A percentile compares a stretch with the other conserved stretches of the same genome.
phyloP scores from a whole-genome alignment of 2,113 vertebrate species.

The Benitochromis conjunctus region DNA sequence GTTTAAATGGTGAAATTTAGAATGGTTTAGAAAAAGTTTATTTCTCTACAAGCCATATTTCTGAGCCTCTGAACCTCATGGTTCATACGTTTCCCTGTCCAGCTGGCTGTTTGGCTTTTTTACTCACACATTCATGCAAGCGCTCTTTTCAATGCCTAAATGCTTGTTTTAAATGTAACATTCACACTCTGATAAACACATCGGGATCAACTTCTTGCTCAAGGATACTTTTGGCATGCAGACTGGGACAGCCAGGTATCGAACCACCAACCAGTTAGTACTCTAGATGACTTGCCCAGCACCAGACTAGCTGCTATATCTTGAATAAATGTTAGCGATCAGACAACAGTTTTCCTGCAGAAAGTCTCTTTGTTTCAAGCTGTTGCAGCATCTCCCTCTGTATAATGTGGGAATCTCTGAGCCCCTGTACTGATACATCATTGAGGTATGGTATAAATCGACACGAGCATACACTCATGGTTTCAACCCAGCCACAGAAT shows the following conservation, averaged over 20 bases:
- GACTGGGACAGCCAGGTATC: background rate
- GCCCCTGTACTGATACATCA: background rate
- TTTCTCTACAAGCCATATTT: background rate
- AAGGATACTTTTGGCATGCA: background rate
- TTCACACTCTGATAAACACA: background rate
- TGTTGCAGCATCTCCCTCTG: background rate
- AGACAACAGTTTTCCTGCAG: background rate
- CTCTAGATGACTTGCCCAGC: background rate
- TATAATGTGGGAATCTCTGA: background rate
- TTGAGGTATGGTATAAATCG: background rate
- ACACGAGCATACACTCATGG: background rate
- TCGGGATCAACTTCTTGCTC: background rate
- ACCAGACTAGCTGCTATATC: background rate
- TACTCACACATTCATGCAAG: background rate
- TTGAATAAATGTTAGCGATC: background rate
- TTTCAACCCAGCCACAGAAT: background rate
- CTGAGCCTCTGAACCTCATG: background rate
- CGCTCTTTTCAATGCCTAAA: background rate
- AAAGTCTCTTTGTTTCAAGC: background rate
- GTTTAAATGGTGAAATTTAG: background rate
- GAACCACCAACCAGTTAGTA: background rate
- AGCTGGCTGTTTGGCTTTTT: background rate
- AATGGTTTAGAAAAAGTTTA: background rate
- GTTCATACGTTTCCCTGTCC: background rate
- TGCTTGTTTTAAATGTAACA: background rate